Conservation (phyloP, 2,888 invertebrate species). For the Papilio gigon region DNA sequence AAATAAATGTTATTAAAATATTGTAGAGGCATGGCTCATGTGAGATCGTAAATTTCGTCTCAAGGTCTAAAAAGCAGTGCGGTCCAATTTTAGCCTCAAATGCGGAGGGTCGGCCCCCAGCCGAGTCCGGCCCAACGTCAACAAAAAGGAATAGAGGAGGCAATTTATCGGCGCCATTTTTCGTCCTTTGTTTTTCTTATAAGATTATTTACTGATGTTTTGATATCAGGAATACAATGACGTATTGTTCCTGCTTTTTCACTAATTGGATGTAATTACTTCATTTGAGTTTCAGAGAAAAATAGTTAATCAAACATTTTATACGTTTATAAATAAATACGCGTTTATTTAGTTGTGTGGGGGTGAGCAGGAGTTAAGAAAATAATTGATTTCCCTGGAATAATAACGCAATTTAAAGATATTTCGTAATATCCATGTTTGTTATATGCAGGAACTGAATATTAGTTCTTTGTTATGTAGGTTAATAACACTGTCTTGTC, state of each 20-base stretch:
- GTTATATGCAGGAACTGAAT: too few relatives aligned
- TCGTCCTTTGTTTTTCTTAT: conserved; percentile 9
- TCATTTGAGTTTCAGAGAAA: background rate
- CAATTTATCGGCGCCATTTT: conserved; percentile 21
- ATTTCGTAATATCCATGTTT: background rate
- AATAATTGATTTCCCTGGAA: background rate
- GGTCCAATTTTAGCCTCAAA: conserved; percentile 32
- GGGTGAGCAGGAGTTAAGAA: background rate
- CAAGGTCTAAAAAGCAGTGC: conserved; percentile 37
- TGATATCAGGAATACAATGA: background rate
- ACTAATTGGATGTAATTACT: background rate
- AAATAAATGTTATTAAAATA: background rate
- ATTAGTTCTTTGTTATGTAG: too few relatives aligned
- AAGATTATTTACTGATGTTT: background rate
- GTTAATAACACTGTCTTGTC: too few relatives aligned
- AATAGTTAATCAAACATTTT: background rate
- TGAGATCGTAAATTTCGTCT: conserved; percentile 30
- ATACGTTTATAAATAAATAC: background rate
- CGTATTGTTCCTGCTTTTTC: background rate
- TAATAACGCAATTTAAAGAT: background rate
- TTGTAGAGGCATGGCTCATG: conserved; percentile 3
- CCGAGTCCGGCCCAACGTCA: conserved; percentile 6
- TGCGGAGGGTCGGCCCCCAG: conserved; percentile 18
- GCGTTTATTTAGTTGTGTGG: background rate
- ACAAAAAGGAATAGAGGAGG: conserved; percentile 29